phyloP scores from a whole-genome alignment of 2,797 vertebrate species.

The Clarias platycephalus region DNA sequence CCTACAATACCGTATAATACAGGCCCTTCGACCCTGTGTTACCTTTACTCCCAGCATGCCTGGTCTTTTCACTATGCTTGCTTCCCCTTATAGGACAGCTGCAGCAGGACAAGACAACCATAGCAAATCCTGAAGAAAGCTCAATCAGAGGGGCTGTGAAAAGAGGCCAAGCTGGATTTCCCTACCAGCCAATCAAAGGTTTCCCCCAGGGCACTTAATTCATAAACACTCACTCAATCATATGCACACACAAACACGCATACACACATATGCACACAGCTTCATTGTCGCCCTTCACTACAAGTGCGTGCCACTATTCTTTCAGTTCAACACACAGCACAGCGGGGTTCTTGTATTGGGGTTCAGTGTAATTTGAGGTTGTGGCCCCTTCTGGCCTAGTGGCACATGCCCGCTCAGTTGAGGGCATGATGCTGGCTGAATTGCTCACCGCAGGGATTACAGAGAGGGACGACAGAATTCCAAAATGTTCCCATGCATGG shows the following conservation, averaged over 20 bases:
- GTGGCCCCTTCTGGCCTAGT: constrained; percentile 55
- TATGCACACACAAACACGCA: constrained; percentile 32
- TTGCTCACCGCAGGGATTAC: constrained; percentile 42
- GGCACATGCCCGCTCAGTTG: constrained; percentile 59
- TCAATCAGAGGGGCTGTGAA: constrained; percentile 63
- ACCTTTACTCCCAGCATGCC: constrained; percentile 58
- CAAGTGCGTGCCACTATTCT: constrained; percentile 59
- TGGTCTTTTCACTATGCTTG: constrained; percentile 50
- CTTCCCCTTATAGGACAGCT: constrained; percentile 62
- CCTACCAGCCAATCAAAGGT: constrained; percentile 62
- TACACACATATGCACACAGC: constrained; percentile 47
- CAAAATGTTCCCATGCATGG: constrained; percentile 38
- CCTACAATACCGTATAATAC: constrained; percentile 59
- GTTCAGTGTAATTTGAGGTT: constrained; percentile 59
- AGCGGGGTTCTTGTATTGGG: constrained; percentile 59
- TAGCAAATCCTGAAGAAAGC: constrained; percentile 64
- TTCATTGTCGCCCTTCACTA: constrained; percentile 52
- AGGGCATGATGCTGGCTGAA: constrained; percentile 54
- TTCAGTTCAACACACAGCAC: constrained; percentile 41
- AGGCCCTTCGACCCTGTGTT: constrained; percentile 55
- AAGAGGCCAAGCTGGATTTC: constrained; percentile 62
- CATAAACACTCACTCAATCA: constrained; percentile 52
- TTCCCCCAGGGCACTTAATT: constrained; percentile 48
- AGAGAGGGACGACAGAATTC: constrained; percentile 32
- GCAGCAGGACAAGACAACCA: constrained; percentile 63